These are phyloP conservation scores for Phainopepla nitens DNA, from an alignment of 2,113 vertebrate species.

Conservation along the genomic window DNA sequence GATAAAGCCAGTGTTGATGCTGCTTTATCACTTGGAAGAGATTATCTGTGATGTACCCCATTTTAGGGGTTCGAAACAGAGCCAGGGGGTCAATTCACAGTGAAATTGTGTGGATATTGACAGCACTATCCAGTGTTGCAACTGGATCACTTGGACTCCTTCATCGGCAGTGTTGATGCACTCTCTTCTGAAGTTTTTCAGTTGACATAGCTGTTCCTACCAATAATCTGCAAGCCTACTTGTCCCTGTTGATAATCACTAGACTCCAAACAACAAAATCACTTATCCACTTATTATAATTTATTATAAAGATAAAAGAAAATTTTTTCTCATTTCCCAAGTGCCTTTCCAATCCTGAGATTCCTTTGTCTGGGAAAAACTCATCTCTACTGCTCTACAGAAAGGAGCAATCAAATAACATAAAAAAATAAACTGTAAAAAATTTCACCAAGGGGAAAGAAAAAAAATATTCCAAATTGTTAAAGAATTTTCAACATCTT, in stretches of 20 bases:
- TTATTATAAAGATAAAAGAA: not conserved
- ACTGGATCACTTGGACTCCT: not conserved
- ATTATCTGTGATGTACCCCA: rapidly evolving
- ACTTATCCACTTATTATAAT: not conserved
- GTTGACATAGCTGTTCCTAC: not conserved
- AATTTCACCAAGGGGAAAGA: not conserved
- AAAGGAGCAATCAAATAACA: not conserved
- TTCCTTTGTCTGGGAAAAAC: not conserved
- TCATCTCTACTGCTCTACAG: not conserved
- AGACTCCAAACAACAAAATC: not conserved
- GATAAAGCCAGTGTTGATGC: not conserved
- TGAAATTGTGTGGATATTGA: not conserved
- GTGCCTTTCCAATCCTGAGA: not conserved
- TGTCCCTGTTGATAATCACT: not conserved
- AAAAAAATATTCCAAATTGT: not conserved
- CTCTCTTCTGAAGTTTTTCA: not conserved
- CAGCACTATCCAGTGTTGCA: not conserved
- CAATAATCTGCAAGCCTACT: not conserved
- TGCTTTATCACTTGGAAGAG: not conserved
- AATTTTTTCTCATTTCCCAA: not conserved
- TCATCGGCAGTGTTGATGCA: rapidly evolving
- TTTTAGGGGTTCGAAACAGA: not conserved
- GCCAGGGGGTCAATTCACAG: not conserved
- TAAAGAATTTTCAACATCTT: not conserved
- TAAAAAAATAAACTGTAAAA: not conserved